Conservation (phyloP, 2,888 invertebrate genomes). For the Dasypolia templi region DNA sequence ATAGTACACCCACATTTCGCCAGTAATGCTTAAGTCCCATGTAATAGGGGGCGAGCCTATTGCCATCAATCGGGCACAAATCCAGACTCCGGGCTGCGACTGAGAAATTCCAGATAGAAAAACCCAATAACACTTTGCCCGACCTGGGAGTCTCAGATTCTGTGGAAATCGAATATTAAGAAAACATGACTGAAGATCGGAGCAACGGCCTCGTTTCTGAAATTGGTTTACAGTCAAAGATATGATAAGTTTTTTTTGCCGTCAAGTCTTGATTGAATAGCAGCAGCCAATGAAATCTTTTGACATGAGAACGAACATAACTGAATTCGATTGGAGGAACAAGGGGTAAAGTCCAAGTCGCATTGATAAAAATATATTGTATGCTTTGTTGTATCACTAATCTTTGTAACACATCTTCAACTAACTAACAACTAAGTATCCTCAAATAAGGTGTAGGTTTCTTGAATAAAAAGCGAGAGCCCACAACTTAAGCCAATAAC, state of each 20-base stretch:
- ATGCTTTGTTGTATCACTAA: background rate
- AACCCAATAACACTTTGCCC: too few relatives aligned
- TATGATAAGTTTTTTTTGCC: background rate
- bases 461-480: conserved; percentile 12
- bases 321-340: background rate
- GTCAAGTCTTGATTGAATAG: background rate
- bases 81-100: too few relatives aligned
- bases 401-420: background rate
- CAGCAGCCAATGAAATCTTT: background rate
- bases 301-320: background rate
- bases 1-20: too few relatives aligned
- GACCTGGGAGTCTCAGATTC: too few relatives aligned
- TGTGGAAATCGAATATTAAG: background rate
- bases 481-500: conserved; percentile 7
- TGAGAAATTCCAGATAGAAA: too few relatives aligned
- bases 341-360: background rate
- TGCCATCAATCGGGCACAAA: too few relatives aligned
- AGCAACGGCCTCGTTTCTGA: background rate
- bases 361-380: background rate
- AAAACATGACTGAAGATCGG: background rate
- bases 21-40: too few relatives aligned
- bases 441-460: conserved; percentile 14
- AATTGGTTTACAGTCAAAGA: background rate
- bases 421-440: background rate
- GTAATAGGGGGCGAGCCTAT: too few relatives aligned